Base-by-base conservation (phyloP, 2,113 vertebrate species). In the Suncus etruscus region DNA sequence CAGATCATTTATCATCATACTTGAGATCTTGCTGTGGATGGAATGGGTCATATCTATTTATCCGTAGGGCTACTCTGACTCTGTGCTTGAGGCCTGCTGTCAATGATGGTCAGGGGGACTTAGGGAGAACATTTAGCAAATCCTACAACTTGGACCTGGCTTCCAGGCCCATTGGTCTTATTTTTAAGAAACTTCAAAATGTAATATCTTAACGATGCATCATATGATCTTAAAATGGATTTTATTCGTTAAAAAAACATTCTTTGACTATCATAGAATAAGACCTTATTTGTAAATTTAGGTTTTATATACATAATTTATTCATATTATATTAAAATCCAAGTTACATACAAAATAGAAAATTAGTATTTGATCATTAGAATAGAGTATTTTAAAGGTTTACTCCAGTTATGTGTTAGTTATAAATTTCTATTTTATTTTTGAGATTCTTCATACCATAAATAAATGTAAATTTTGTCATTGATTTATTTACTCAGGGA, bases 111-210 rank as follows among this genome's bases (percentile, higher is more conserved):
- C 58, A 61, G 58, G 58, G 18, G 3, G 22, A 61, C 22, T 18
- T 61, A 20, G 58, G 20, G 58, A 61, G 58, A 1, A 61, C 22
- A 8, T 16, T 18, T 18, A 61, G 39, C 39, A 39, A 39, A 39
- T 39, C 39, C 39, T 39, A 39, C 39, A 39, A 5, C 14, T 61
- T 61, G 16, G 18, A 61, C 3, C 58, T 61, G 58, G 18, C 18
- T 61, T 61, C 22, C 58, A 7, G 18, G 58, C 18, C 7, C 6
- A 22, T 18, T 39, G 16, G 27, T 66, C 47, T 84, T 81, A 83
- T 91, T 96, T 91, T 83, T 73, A 27, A 29, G 15, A 81, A n/a
- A 74, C 6, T 47, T 81, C 6, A 83, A 74, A 82, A 51, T 16
- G 27, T 45, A n/a, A 54, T n/a, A 12, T 86, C 11, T 51, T 25